phyloP scores from a whole-genome alignment of 2,113 vertebrate species.

The Poecilia latipinna region DNA sequence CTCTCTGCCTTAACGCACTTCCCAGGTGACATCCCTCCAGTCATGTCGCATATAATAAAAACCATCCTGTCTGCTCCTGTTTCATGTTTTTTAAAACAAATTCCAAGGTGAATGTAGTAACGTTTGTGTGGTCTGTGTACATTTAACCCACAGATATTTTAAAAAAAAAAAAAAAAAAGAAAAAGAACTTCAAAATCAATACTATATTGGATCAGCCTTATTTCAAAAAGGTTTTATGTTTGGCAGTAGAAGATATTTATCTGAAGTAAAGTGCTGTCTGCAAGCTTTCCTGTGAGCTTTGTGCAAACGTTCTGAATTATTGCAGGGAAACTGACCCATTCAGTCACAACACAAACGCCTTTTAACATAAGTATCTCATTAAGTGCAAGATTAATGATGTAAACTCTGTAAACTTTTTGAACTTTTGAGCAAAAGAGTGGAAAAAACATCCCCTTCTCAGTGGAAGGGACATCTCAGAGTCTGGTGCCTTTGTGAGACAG shows the following conservation, averaged over 20 bases:
- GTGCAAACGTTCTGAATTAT: neutral
- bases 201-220: too few species aligned
- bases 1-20: conserved; percentile 60
- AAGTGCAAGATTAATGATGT: too few species aligned
- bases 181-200: neutral
- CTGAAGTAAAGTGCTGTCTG: neutral
- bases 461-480: too few species aligned
- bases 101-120: neutral
- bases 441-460: too few species aligned
- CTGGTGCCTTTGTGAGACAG: neutral
- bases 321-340: neutral
- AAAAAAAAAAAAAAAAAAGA: too few species aligned
- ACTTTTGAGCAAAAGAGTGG: too few species aligned
- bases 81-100: conserved; percentile 28
- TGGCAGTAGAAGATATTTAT: neutral
- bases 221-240: neutral
- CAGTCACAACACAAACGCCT: too few species aligned
- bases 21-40: conserved; percentile 68
- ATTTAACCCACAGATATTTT: neutral
- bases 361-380: too few species aligned
- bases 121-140: neutral
- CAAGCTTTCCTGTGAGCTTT: neutral
- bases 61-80: conserved; percentile 62
- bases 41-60: conserved; percentile 69
- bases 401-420: too few species aligned